Evolutionary conservation across 2,888 invertebrate species (phyloP).

Genomic region (Himalopsyche japonica): DNA sequence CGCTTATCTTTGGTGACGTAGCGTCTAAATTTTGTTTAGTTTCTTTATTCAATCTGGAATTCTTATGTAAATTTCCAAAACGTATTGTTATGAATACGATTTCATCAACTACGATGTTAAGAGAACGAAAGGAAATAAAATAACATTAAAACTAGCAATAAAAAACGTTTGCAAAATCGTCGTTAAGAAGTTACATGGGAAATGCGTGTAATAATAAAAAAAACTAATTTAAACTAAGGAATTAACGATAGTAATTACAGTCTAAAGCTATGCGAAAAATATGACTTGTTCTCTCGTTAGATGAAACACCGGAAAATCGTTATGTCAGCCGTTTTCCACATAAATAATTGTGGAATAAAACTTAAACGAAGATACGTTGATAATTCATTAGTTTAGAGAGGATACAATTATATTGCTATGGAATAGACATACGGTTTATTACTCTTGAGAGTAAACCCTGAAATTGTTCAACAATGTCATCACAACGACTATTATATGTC

Average conservation of each 20-base stretch:
- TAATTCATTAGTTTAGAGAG: too few species aligned
- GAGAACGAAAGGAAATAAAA: background rate
- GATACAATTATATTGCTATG: too few species aligned
- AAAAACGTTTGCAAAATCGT: background rate
- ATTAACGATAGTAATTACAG: background rate
- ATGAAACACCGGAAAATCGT: background rate
- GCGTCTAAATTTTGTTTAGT: background rate
- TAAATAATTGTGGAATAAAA: background rate
- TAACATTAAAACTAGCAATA: background rate
- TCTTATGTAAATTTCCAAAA: background rate
- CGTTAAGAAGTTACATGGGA: background rate
- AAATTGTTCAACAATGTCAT: too few species aligned
- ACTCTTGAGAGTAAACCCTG: too few species aligned
- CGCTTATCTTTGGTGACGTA: background rate
- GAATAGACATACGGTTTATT: too few species aligned
- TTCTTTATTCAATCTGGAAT: background rate
- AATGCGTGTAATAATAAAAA: background rate
- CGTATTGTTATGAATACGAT: background rate
- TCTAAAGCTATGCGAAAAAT: background rate
- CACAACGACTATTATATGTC: too few species aligned
- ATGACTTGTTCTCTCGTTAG: background rate
- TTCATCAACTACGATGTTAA: background rate
- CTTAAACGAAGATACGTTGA: too few species aligned
- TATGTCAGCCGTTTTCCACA: background rate
- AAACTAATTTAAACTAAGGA: background rate